Evolutionary conservation across 2,113 vertebrate genomes (phyloP).

Genomic region (Lepus americanus): DNA sequence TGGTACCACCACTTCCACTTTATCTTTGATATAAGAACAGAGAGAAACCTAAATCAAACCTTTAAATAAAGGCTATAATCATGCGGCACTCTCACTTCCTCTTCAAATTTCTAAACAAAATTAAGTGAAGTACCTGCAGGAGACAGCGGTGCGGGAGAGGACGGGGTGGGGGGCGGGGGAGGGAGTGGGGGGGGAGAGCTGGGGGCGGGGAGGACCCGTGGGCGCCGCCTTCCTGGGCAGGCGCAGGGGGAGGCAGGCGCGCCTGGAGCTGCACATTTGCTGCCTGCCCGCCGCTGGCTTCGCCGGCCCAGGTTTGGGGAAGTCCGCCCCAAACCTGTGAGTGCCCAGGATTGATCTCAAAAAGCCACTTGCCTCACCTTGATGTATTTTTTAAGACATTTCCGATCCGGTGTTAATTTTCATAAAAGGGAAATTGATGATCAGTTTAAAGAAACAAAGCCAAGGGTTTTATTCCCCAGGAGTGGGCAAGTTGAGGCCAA

Average conservation of each 20-base stretch:
- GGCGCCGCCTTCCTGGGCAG: constrained; percentile 74
- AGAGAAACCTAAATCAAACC: constrained; percentile 93
- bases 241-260: constrained; percentile 66
- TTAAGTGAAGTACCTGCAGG: constrained; percentile 87
- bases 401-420: constrained; percentile 78
- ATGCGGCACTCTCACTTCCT: constrained; percentile 87
- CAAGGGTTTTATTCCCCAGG: constrained; percentile 38
- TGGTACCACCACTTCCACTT: constrained; percentile 88
- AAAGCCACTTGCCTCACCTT: constrained; percentile 81
- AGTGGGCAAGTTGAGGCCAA: not conserved
- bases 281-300: constrained; percentile 67
- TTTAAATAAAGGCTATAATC: constrained; percentile 92
- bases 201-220: not conserved
- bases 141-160: not conserved
- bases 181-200: accelerated
- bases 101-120: constrained; percentile 92
- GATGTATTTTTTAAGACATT: constrained; percentile 83
- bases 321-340: not conserved
- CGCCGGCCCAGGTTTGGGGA: constrained; percentile 30
- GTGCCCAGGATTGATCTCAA: constrained; percentile 77
- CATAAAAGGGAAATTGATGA: constrained; percentile 76
- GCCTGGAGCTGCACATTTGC: too few relatives aligned
- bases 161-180: too few relatives aligned
- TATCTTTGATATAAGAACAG: constrained; percentile 94
- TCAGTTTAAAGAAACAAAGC: constrained; percentile 77